Conservation (phyloP, 2,797 vertebrate genomes). For the Bradypodion ventrale region DNA sequence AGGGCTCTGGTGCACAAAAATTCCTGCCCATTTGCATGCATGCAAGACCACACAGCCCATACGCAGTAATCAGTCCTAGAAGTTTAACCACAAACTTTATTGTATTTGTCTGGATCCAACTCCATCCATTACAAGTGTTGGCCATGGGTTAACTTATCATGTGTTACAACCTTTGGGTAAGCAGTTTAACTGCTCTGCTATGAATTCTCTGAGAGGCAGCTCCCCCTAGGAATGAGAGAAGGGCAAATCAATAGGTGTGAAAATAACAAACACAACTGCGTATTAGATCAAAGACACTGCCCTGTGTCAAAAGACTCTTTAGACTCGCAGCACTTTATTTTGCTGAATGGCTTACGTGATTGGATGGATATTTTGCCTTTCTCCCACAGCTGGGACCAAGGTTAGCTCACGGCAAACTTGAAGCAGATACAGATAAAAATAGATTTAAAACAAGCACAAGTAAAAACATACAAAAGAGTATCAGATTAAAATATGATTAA, state of each 20-base stretch:
- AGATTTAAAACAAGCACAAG: too few relatives aligned
- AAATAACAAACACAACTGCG: slow-evolving; percentile 47
- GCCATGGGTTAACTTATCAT: not conserved
- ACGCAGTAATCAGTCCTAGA: not conserved
- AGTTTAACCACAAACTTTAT: not conserved
- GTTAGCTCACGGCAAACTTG: too few relatives aligned
- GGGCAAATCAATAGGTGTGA: slow-evolving; percentile 49
- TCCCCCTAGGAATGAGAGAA: slow-evolving; percentile 65
- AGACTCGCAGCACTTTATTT: slow-evolving; percentile 14
- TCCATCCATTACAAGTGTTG: not conserved
- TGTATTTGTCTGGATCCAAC: not conserved
- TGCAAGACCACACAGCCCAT: not conserved
- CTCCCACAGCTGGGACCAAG: too few relatives aligned
- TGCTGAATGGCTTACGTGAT: too few relatives aligned
- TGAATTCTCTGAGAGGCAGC: slow-evolving; percentile 41
- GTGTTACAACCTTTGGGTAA: slow-evolving; percentile 56
- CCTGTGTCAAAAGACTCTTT: slow-evolving; percentile 33
- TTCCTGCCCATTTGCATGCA: not conserved
- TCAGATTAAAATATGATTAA: too few relatives aligned
- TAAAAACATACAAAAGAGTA: too few relatives aligned
- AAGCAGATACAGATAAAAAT: too few relatives aligned
- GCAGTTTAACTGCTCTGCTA: slow-evolving; percentile 47
- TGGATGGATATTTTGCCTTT: too few relatives aligned
- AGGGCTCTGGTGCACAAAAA: too few relatives aligned
- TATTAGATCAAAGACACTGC: slow-evolving; percentile 52